Percentiles rank a stretch among this genome's conserved stretches.
Evolutionary conservation across 2,888 invertebrate genomes (phyloP).

Genomic region (Cephus nigrinus): DNA sequence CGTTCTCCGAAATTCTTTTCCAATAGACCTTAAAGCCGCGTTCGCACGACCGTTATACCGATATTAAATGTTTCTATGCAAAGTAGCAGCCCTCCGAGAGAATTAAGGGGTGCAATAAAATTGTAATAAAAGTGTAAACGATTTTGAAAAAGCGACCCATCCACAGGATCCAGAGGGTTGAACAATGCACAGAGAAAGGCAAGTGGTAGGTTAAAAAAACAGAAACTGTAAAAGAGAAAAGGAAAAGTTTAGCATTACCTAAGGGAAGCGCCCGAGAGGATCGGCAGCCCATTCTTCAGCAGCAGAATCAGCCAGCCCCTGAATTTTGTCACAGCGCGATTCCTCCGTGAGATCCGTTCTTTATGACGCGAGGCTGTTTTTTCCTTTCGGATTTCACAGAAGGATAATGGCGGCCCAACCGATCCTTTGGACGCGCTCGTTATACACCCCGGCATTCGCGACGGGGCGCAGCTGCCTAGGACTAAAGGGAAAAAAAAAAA

Average conservation of each 20-base stretch:
- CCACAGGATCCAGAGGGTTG: too few species aligned
- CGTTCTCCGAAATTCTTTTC: too few species aligned
- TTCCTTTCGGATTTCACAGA: conserved; percentile 54
- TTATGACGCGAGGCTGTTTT: conserved; percentile 48
- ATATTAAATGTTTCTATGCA: too few species aligned
- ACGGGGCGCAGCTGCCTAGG: conserved; percentile 57
- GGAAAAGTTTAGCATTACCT: neutral
- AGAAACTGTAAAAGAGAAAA: too few species aligned
- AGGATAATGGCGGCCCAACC: conserved; percentile 58
- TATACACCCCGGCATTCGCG: conserved; percentile 57
- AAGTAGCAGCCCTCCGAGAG: neutral
- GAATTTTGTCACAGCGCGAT: conserved; percentile 53
- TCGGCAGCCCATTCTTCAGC: conserved; percentile 10
- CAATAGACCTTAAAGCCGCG: too few species aligned
- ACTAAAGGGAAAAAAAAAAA: conserved; percentile 28
- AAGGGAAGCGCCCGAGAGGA: neutral
- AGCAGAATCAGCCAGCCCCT: conserved; percentile 37
- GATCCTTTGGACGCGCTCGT: conserved; percentile 65
- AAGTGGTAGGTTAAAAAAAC: too few species aligned
- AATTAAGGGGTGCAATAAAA: neutral
- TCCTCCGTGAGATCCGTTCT: conserved; percentile 54
- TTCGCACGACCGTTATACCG: too few species aligned
- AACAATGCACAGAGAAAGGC: too few species aligned
- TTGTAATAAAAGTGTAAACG: neutral
- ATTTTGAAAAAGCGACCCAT: neutral